A percentile compares a stretch with the other conserved stretches of the same genome.
These are phyloP conservation scores for Ichneumoninae sp. DNA, from an alignment of 2,888 invertebrate genomes.

Conservation along the genomic window DNA sequence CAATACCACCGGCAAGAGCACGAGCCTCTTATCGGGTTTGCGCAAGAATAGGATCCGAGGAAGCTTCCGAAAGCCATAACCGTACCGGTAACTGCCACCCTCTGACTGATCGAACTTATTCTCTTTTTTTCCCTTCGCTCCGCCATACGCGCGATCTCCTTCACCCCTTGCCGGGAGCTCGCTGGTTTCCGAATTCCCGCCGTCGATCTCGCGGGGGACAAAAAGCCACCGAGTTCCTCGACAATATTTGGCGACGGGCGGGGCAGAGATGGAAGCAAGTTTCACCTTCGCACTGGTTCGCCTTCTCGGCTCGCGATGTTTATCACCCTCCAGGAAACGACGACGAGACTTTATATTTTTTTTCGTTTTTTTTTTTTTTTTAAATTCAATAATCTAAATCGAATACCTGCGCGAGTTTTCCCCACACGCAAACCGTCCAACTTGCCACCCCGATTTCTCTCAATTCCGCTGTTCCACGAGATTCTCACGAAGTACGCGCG, in stretches of 20 bases:
- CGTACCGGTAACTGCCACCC: conserved; percentile 84
- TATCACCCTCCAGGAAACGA: conserved; percentile 39
- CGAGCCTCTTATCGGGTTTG: conserved; percentile 83
- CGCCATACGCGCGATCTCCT: conserved; percentile 60
- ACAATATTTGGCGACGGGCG: conserved; percentile 73
- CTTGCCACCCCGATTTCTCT: conserved; percentile 19
- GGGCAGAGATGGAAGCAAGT: conserved; percentile 53
- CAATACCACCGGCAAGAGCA: conserved; percentile 39
- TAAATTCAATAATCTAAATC: conserved; percentile 83
- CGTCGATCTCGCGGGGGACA: conserved; percentile 34
- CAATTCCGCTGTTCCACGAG: conserved; percentile 30
- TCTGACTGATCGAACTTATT: conserved; percentile 83
- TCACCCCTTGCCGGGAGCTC: conserved; percentile 47
- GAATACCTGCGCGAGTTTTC: conserved; percentile 69
- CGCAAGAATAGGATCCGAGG: conserved; percentile 84
- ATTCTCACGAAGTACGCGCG: background rate
- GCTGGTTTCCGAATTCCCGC: background rate
- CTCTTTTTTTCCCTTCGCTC: conserved; percentile 71
- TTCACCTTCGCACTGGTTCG: conserved; percentile 18
- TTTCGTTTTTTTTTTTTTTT: conserved; percentile 80
- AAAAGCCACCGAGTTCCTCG: conserved; percentile 69
- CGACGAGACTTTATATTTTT: conserved; percentile 73
- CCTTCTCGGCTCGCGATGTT: conserved; percentile 5
- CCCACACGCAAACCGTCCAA: conserved; percentile 34
- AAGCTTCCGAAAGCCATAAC: conserved; percentile 84